Conservation (phyloP, 2,113 vertebrate species). For the Setophaga petechia region DNA sequence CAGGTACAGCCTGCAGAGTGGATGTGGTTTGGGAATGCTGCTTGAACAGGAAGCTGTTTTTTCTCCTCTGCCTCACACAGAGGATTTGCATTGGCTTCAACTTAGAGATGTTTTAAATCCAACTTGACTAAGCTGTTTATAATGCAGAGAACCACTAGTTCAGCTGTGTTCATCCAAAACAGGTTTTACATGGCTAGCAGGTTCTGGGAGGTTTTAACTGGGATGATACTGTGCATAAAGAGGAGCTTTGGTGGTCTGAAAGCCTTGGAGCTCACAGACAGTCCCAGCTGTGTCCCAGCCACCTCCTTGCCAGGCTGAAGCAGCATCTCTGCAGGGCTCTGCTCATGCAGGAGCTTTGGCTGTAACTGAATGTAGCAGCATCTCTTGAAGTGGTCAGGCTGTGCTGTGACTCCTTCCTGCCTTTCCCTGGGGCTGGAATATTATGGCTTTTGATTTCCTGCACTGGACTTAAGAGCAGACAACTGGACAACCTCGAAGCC, state of each 20-base stretch:
- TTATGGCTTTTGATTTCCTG: neutral
- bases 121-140: neutral
- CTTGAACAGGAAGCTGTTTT: neutral
- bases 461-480: neutral
- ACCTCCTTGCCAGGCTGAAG: neutral
- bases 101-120: neutral
- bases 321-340: neutral
- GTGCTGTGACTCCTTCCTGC: neutral
- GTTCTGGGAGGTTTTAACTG: neutral
- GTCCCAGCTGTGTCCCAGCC: neutral
- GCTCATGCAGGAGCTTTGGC: neutral
- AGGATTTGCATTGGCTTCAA: neutral
- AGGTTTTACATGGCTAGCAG: neutral
- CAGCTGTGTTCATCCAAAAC: neutral
- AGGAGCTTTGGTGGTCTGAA: neutral
- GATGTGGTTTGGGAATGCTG: neutral
- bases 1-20: slow-evolving; percentile 31
- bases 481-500: neutral
- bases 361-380: neutral
- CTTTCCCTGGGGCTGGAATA: neutral
- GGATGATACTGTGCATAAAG: neutral
- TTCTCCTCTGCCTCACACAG: neutral
- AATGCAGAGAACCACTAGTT: neutral
- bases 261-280: neutral
- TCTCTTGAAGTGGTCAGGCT: neutral